Conservation (phyloP, 2,888 invertebrate species). For the Polydesmus complanatus region DNA sequence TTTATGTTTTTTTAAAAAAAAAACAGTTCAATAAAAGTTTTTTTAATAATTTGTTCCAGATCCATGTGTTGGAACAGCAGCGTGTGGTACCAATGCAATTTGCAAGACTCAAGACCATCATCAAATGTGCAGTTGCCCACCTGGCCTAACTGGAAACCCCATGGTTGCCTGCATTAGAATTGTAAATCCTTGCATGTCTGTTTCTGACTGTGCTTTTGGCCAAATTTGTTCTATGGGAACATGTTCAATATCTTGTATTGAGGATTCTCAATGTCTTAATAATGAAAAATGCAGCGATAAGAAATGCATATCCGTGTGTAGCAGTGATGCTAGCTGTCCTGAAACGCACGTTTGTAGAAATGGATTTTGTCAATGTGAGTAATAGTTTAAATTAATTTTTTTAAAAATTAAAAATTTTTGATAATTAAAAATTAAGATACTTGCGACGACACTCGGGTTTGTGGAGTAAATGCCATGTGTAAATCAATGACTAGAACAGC, state of each 20-base stretch:
- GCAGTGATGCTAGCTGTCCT: slow-evolving; percentile 17
- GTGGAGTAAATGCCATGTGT: slow-evolving; percentile 70
- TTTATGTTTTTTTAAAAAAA: background rate
- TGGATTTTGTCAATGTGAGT: slow-evolving; percentile 16
- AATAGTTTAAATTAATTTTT: background rate
- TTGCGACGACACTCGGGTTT: slow-evolving; percentile 53
- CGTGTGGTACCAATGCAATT: slow-evolving; percentile 58
- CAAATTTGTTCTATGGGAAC: slow-evolving; percentile 18
- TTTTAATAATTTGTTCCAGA: slow-evolving; percentile 31
- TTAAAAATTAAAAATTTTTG: background rate
- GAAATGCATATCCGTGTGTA: slow-evolving; percentile 48
- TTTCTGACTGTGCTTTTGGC: slow-evolving; percentile 15
- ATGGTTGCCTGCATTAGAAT: slow-evolving; percentile 14
- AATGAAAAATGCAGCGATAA: slow-evolving; percentile 65
- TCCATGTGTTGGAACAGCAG: slow-evolving; percentile 63
- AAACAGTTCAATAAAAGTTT: background rate
- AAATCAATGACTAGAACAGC: slow-evolving; percentile 11
- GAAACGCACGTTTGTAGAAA: slow-evolving; percentile 19
- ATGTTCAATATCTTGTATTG: slow-evolving; percentile 53
- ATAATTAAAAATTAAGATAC: slow-evolving; percentile 46
- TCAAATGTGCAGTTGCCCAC: slow-evolving; percentile 61
- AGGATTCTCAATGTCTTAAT: slow-evolving; percentile 69
- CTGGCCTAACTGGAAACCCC: slow-evolving; percentile 62
- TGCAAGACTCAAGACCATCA: slow-evolving; percentile 62
- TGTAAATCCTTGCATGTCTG: slow-evolving; percentile 4